These are phyloP conservation scores for Dicyrtoma fusca DNA, from an alignment of 2,888 invertebrate species.

Conservation along the genomic window DNA sequence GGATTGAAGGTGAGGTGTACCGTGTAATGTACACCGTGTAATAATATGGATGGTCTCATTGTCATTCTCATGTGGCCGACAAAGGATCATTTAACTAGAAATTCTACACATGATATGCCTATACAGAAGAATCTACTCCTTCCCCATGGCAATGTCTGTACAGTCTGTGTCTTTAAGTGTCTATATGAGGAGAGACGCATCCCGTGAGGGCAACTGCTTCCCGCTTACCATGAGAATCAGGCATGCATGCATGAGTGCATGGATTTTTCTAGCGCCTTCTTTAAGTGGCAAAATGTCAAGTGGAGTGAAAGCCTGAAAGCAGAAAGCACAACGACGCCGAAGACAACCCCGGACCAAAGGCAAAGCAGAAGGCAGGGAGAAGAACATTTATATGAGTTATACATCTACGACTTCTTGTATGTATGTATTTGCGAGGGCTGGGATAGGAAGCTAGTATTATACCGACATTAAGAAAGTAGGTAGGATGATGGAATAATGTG, in stretches of 20 bases:
- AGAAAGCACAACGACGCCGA: no score
- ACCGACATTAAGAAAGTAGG: no score
- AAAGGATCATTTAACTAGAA: no score
- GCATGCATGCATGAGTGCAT: slow-evolving; percentile 20
- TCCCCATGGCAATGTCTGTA: not conserved
- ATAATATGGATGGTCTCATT: slow-evolving; percentile 13
- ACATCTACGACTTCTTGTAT: no score
- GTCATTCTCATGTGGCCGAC: slow-evolving; percentile 2
- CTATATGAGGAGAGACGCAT: not conserved
- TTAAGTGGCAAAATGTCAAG: slow-evolving; percentile 17
- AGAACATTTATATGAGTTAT: no score
- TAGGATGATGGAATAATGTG: no score
- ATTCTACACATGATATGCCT: not conserved
- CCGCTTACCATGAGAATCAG: slow-evolving; percentile 11
- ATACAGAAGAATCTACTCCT: not conserved
- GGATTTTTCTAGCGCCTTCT: slow-evolving; percentile 24
- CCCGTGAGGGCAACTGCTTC: slow-evolving; percentile 8
- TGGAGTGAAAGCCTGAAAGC: not conserved
- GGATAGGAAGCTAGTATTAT: no score
- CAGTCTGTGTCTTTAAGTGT: not conserved
- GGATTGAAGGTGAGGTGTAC: slow-evolving; percentile 4
- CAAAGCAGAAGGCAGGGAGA: no score
- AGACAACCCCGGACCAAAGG: no score
- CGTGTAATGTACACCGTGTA: slow-evolving; percentile 14
- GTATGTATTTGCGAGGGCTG: no score